phyloP scores from a whole-genome alignment of 2,113 vertebrate species.

The Dendrocopos noguchii region DNA sequence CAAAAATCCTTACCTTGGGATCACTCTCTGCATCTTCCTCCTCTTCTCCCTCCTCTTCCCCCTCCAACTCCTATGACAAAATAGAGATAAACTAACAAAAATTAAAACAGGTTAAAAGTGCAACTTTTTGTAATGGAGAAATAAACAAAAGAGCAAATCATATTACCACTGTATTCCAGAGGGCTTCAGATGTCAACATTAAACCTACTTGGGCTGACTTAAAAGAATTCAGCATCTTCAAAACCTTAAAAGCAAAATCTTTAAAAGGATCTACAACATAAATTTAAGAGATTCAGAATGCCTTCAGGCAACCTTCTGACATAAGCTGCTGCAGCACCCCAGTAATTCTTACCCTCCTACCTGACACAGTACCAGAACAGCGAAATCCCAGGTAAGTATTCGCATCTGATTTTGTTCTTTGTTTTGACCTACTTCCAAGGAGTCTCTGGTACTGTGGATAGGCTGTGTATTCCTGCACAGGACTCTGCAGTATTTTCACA shows the following conservation, averaged over 20 bases:
- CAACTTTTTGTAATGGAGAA: constrained; percentile 31
- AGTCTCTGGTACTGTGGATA: not conserved
- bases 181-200: not conserved
- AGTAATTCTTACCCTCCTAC: not conserved
- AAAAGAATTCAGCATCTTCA: not conserved
- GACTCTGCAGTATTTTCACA: not conserved
- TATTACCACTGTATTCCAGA: not conserved
- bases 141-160: not conserved
- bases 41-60: constrained; percentile 91
- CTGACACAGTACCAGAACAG: too few relatives aligned
- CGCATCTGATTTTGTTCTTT: not conserved
- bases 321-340: not conserved
- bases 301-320: not conserved
- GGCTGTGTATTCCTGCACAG: not conserved
- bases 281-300: not conserved
- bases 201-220: not conserved
- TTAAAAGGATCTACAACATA: not conserved
- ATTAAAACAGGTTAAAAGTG: constrained; percentile 65
- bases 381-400: too few relatives aligned
- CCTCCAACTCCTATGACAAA: constrained; percentile 88
- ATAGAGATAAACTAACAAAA: constrained; percentile 55
- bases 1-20: constrained; percentile 82
- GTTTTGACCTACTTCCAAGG: not conserved
- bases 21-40: constrained; percentile 88
- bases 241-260: not conserved